Evolutionary conservation across 2,888 invertebrate genomes (phyloP), one percentile per base, ranked within the genome.

Genomic region (Punctoribates punctum): DNA sequence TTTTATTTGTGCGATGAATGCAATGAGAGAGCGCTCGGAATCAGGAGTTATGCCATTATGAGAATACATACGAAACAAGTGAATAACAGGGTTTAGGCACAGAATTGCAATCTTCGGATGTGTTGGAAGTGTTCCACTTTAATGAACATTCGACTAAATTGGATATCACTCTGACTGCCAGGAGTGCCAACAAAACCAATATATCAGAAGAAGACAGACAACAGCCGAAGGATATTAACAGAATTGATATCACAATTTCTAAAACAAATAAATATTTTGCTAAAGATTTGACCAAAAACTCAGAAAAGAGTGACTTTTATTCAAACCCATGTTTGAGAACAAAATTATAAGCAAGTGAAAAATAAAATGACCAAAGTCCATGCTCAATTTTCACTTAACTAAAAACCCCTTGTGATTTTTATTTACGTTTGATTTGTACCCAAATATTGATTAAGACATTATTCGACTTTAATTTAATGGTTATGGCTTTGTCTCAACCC

Each of bases 101-200:
- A 17, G 48, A n/a, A 48, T n/a, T 48, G 48, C 13, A 48, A n/a
- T 48, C 15, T 48, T 34, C 8, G 34, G 34, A 34, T 34, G 34
- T 34, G 34, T 34, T 34, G 34, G 34, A 34, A 34, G 34, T 25
- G 27, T 60, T 60, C 23, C 23, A 23, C 60, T 60, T 60, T 60
- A 27, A 60, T 60, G 60, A 60, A 60, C 60, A 60, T n/a, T 20
- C 27, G 23, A 11, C 23, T 27, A 60, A 60, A 60, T 60, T 60
- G 60, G 60, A 60, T 20, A 60, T 60, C 27, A 60, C 60, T 60
- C n/a, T 60, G 60, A 60, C 60, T n/a, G 27, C 60, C 27, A 60
- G 1, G 20, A 20, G 25, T 11, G 60, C 25, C 60, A 60, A 9
- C 20, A 60, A 60, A 60, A 60, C 60, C n/a, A 60, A 60, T 60